Conservation (phyloP, 2,888 invertebrate genomes). For the Papilio demoleus region DNA sequence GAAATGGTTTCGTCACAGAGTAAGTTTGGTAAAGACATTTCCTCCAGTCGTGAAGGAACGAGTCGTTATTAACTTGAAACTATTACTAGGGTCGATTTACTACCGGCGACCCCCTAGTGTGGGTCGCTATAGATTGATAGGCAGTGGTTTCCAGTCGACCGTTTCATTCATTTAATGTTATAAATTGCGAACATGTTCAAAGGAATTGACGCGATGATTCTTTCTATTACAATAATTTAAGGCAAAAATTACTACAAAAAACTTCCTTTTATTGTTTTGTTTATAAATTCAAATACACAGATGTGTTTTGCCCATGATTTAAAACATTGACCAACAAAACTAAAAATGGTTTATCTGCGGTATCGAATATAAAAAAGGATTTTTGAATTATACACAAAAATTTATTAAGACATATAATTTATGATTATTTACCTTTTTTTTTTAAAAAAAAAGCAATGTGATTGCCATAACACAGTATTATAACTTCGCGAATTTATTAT, state of each 20-base stretch:
- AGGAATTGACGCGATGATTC: slow-evolving; percentile 11
- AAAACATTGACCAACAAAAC: too few relatives aligned
- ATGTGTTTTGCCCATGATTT: too few relatives aligned
- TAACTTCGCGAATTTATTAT: not conserved
- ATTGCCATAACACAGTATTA: not conserved
- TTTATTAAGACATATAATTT: too few relatives aligned
- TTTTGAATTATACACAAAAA: too few relatives aligned
- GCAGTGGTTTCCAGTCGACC: slow-evolving; percentile 49
- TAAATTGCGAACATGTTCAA: slow-evolving; percentile 54
- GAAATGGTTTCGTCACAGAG: slow-evolving; percentile 14
- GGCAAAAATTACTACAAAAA: not conserved
- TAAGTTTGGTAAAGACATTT: slow-evolving; percentile 36
- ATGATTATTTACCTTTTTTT: not conserved
- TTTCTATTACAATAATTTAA: not conserved
- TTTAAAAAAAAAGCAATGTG: not conserved
- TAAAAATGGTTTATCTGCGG: too few relatives aligned
- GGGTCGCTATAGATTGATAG: slow-evolving; percentile 52
- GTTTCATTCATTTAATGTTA: slow-evolving; percentile 52
- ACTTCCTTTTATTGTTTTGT: not conserved
- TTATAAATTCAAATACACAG: too few relatives aligned
- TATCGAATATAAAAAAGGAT: too few relatives aligned
- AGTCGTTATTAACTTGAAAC: slow-evolving; percentile 47
- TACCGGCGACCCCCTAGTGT: slow-evolving; percentile 42
- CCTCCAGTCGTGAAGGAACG: slow-evolving; percentile 25
- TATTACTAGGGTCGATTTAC: slow-evolving; percentile 47